Evolutionary conservation across 2,797 vertebrate genomes (phyloP).

Genomic region (Eulemur rubriventer): DNA sequence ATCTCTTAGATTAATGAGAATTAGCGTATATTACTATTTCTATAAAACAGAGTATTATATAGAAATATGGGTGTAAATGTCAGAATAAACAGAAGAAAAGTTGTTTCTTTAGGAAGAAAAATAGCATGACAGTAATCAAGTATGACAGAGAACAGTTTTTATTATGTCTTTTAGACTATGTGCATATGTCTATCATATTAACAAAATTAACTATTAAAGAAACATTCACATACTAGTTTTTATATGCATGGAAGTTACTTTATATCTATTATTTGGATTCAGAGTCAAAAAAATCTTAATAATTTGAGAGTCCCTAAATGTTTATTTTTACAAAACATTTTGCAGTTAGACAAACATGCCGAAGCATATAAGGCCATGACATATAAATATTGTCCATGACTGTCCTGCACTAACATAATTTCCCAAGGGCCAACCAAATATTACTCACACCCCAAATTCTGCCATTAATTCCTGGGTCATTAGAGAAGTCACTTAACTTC

Average conservation of each 20-base stretch:
- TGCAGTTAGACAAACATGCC: background rate
- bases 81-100: conserved; percentile 8
- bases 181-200: background rate
- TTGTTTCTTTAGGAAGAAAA: background rate
- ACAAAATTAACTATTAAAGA: conserved; percentile 18
- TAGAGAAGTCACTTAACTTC: background rate
- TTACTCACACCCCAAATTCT: background rate
- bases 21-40: background rate
- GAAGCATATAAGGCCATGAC: background rate
- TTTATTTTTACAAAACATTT: conserved; percentile 11
- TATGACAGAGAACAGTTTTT: background rate
- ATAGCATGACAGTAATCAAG: background rate
- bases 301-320: background rate
- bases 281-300: background rate
- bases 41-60: background rate
- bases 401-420: background rate
- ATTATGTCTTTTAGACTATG: background rate
- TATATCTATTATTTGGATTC: background rate
- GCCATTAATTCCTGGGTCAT: background rate
- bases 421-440: background rate
- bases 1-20: background rate
- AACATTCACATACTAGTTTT: background rate
- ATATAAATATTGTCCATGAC: background rate
- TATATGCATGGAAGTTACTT: background rate
- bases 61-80: background rate